Evolutionary conservation across 2,797 vertebrate genomes (phyloP).

Genomic region (Spea hammondii): DNA sequence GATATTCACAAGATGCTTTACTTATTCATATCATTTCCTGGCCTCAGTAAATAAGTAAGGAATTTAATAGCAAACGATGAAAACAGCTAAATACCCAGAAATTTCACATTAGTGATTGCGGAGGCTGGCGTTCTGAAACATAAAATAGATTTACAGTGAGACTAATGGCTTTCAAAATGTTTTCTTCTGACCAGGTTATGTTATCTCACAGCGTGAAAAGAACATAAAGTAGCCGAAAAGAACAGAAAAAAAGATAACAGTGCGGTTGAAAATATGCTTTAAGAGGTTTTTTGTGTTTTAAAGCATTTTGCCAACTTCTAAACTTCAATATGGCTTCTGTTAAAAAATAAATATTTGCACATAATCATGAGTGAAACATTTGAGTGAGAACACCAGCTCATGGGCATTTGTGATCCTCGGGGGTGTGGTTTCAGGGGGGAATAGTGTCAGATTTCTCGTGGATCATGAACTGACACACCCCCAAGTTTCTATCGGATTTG

Average conservation of each 20-base stretch:
- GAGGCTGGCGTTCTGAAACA: slow-evolving; percentile 60
- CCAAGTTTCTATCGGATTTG: no score
- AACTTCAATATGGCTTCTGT: no score
- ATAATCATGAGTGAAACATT: no score
- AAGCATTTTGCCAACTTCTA: no score
- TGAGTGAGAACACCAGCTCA: no score
- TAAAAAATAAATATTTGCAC: no score
- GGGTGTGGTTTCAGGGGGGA: no score
- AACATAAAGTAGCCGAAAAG: slow-evolving; percentile 33
- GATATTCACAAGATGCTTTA: no score
- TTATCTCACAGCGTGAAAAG: slow-evolving; percentile 31
- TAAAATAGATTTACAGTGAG: slow-evolving; percentile 66
- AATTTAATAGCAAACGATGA: slow-evolving; percentile 67
- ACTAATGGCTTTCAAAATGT: slow-evolving; percentile 64
- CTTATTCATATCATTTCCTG: no score
- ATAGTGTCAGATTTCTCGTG: no score
- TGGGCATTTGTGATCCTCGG: no score
- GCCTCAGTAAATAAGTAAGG: slow-evolving; percentile 62
- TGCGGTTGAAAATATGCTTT: slow-evolving; percentile 41
- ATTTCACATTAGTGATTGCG: slow-evolving; percentile 67
- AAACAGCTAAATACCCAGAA: slow-evolving; percentile 64
- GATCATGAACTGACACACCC: no score
- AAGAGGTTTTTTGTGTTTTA: neutral
- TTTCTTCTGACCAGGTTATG: slow-evolving; percentile 39
- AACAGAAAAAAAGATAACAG: slow-evolving; percentile 27